These are phyloP conservation scores for Synchiropus splendidus DNA, from an alignment of 2,113 vertebrate genomes.

Conservation along the genomic window DNA sequence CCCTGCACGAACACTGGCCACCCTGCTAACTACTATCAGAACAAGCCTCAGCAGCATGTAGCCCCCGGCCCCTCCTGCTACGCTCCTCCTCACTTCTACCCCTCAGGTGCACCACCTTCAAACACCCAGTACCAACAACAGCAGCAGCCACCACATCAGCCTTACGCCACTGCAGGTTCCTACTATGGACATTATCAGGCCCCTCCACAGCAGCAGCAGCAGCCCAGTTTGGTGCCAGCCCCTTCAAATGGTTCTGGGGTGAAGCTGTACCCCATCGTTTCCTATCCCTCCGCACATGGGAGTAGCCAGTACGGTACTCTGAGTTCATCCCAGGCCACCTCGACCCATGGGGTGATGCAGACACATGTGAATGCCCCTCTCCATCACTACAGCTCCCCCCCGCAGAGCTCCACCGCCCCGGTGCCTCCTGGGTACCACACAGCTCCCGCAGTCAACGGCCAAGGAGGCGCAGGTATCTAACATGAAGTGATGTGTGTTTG, in stretches of 20 bases:
- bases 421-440: conserved; percentile 48
- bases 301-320: conserved; percentile 72
- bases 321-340: conserved; percentile 67
- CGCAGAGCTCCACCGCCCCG: conserved; percentile 40
- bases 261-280: conserved; percentile 67
- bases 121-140: conserved; percentile 60
- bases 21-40: conserved; percentile 68
- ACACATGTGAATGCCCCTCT: conserved; percentile 59
- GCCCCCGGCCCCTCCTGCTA: conserved; percentile 52
- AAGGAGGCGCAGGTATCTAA: conserved; percentile 53
- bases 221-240: conserved; percentile 60
- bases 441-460: conserved; percentile 56
- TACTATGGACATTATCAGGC: conserved; percentile 71
- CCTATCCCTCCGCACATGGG: conserved; percentile 68
- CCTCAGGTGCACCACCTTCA: conserved; percentile 42
- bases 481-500: no score
- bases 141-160: conserved; percentile 40
- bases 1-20: conserved; percentile 67
- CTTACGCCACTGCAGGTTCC: conserved; percentile 55
- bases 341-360: conserved; percentile 42
- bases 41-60: conserved; percentile 66
- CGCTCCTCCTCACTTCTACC: conserved; percentile 41
- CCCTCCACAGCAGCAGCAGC: conserved; percentile 54
- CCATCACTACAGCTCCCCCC: conserved; percentile 50
- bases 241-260: conserved; percentile 51